Evolutionary conservation across 1,140 invertebrate species (phyloP), one percentile per base, ranked within the genome.

Genomic region (Proctacanthus coquilletti): DNA sequence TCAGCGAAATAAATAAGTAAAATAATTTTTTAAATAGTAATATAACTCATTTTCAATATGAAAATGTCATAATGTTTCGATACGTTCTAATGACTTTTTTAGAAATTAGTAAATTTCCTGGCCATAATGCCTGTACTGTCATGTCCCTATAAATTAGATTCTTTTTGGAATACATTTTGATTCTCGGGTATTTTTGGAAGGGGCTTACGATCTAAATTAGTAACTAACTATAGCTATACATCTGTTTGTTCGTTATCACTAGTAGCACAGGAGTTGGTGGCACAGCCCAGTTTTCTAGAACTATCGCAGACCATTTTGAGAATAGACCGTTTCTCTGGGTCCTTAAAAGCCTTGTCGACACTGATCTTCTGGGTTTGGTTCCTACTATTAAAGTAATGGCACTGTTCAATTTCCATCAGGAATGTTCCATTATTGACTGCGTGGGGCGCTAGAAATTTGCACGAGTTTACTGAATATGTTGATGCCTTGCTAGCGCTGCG

Each of bases 381-480:
- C 8, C 23, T 27, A 13, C 13, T 27, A 9, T 27, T 27, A 8
- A 27, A 9, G 13, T 27, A 27, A 27, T 27, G 23, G 13, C 23
- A 27, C 23, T 27, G 8, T 27, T 27, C 23, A 27, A 27, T 27
- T 13, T 27, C 23, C 23, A 27, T 27, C 23, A 27, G 13, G 23
- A 27, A 27, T 27, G 23, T 27, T 13, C 23, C 23, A 27, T 27
- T 27, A 13, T 27, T 27, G 23, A 27, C 23, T 8, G 23, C 23
- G n/a, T 53, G 56, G 2, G 51, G 55, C 11, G 52, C 58, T 19
- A 51, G 43, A 15, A 50, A 55, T 10, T 49, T 47, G 18, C 51
- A 53, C 11, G 53, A 52, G 33, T 52, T 55, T 38, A 48, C 46
- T 39, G 51, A 57, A 43, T 52, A 52, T 39, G 53, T 52, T 20